Base-by-base conservation (phyloP, 2,113 vertebrate genomes). In the Psophia crepitans region DNA sequence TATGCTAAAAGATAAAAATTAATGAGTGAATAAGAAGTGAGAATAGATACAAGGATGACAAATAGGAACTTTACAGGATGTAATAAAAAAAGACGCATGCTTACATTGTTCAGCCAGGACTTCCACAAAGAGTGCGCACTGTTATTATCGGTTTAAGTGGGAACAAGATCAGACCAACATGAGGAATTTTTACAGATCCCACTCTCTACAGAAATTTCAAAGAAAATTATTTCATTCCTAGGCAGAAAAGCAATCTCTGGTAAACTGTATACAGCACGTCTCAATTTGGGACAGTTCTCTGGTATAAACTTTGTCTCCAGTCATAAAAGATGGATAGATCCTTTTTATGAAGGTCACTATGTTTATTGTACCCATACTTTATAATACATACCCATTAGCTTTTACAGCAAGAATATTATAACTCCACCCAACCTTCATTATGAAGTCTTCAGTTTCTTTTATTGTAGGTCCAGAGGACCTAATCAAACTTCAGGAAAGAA, bases 401-500 rank as follows among this genome's bases (percentile, higher is more conserved):
- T 94, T 83, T 56, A 94, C 57, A 51, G 8, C 48, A 75, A 90
- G 39, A 57, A 92, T 81, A 61, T 75, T 81, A 48, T 48, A 81
- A 69, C 77, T 95, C 51, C 60, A 90, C 63, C 39, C 63, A 93
- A 88, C 46, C 27, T 90, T 80, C 85, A 95, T 85, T 80, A 87
- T 33, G 95, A 96, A 88, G 77, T 85, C 79, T 88, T 96, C 94
- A 75, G 33, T 63, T 81, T 87, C 77, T 65, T 82, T 87, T 86
- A 73, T 18, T 90, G 71, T 91, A 82, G 57, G 78, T 92, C 69
- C 63, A 94, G 65, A 96, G 71, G 94, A 95, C 64, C 76, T 96
- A 93, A 95, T 91, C 96, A 97, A 96, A 94, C 80, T 81, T 60
- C 69, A 91, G 95, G 95, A 85, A 97, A 87, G 76, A 97, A 96